A percentile compares a stretch with the other conserved stretches of the same genome.
Evolutionary conservation across 1,140 invertebrate species (phyloP).

Genomic region (Rhagoletis pomonella): DNA sequence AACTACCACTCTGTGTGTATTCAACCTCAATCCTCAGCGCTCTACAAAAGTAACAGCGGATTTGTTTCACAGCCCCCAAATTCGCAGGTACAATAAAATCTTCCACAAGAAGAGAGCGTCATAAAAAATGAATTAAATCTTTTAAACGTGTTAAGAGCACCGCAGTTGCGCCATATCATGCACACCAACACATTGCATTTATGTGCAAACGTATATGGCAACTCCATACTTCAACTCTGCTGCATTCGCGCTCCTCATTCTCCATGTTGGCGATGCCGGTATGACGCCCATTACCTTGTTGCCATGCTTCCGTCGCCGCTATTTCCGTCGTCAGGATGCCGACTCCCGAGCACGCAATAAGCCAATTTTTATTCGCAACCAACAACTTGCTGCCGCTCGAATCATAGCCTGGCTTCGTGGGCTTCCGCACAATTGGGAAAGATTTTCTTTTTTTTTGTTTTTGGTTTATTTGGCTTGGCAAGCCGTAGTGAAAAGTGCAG

Average conservation of each 20-base stretch:
- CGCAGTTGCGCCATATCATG: background rate
- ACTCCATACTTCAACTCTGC: background rate
- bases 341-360: background rate
- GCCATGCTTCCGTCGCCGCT: constrained; percentile 6
- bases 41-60: background rate
- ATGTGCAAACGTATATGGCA: background rate
- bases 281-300: constrained; percentile 18
- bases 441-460: background rate
- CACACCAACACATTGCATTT: background rate
- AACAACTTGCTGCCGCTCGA: constrained; percentile 9
- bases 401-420: background rate
- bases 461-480: background rate
- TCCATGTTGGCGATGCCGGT: background rate
- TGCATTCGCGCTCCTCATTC: background rate
- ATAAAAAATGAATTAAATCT: constrained; percentile 13
- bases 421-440: constrained; percentile 3
- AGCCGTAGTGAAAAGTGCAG: too few species aligned
- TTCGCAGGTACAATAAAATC: constrained; percentile 21
- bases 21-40: background rate
- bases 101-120: background rate
- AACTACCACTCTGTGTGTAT: background rate
- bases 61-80: background rate
- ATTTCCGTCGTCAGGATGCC: background rate
- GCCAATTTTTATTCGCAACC: constrained; percentile 15
- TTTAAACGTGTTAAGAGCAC: background rate